phyloP scores from a whole-genome alignment of 2,888 invertebrate genomes.

The Melipona bicolor region DNA sequence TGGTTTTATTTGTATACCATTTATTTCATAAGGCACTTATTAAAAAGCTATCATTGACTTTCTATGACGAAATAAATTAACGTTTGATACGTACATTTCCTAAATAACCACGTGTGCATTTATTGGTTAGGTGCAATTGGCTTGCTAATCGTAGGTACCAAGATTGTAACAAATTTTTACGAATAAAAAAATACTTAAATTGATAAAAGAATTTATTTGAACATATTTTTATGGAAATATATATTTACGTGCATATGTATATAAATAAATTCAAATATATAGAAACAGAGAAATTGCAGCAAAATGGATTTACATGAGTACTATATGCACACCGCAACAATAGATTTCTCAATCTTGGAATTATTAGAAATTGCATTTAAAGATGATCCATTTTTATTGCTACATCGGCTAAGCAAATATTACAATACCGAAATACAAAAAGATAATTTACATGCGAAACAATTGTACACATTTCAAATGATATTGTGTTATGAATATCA shows the following conservation, averaged over 20 bases:
- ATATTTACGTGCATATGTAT: not conserved
- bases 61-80: conserved; percentile 25
- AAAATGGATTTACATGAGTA: conserved; percentile 76
- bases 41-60: conserved; percentile 4
- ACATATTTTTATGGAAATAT: not conserved
- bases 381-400: conserved; percentile 34
- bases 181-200: not conserved
- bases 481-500: conserved; percentile 75
- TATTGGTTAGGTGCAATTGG: conserved; percentile 56
- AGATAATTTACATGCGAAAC: conserved; percentile 42
- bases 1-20: not conserved
- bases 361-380: conserved; percentile 36
- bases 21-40: not conserved
- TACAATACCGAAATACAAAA: conserved; percentile 58
- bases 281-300: not conserved
- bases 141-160: not conserved
- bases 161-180: not conserved
- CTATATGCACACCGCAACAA: conserved; percentile 63
- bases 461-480: conserved; percentile 65
- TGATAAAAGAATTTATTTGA: not conserved
- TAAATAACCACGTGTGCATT: conserved; percentile 54
- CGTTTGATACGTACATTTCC: conserved; percentile 1
- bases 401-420: conserved; percentile 40
- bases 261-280: conserved; percentile 1
- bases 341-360: conserved; percentile 66